These are phyloP conservation scores for Bubalus kerabau DNA, from an alignment of 2,113 vertebrate genomes.

Conservation along the genomic window DNA sequence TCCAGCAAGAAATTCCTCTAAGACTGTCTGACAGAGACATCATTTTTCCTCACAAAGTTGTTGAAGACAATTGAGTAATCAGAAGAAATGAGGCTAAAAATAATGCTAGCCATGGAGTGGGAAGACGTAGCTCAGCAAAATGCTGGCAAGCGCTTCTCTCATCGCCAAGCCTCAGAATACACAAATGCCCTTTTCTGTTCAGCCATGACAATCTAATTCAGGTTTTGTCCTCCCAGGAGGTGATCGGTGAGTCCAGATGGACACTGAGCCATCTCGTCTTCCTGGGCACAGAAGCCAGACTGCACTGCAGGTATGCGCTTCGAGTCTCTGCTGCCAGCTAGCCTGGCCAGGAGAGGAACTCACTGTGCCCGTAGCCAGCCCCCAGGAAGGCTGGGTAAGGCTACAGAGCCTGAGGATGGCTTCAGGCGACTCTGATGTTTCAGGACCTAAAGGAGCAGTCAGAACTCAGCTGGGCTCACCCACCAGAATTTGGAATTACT, in stretches of 20 bases:
- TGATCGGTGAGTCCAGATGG: conserved; percentile 57
- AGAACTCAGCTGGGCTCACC: background rate
- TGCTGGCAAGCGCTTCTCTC: background rate
- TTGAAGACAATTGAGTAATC: conserved; percentile 44
- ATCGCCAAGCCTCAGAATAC: background rate
- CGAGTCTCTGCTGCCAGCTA: conserved; percentile 27
- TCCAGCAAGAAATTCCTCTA: conserved; percentile 31
- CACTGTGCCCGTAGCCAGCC: background rate
- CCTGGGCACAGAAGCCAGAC: conserved; percentile 64
- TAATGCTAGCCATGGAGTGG: background rate
- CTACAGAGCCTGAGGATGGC: background rate
- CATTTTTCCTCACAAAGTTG: conserved; percentile 31
- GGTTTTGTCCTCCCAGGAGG: conserved; percentile 52
- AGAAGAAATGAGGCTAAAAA: conserved; percentile 24
- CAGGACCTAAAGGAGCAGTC: background rate
- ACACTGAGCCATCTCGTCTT: conserved; percentile 28
- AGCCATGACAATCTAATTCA: conserved; percentile 66
- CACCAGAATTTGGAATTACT: background rate
- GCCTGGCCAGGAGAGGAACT: background rate
- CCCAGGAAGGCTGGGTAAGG: background rate
- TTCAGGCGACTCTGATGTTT: background rate
- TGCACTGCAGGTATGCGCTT: conserved; percentile 46
- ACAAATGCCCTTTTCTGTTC: conserved; percentile 44
- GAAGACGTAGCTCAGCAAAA: background rate
- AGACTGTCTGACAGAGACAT: background rate